Base-by-base conservation (phyloP, 2,797 vertebrate genomes). In the Etheostoma perlongum region DNA sequence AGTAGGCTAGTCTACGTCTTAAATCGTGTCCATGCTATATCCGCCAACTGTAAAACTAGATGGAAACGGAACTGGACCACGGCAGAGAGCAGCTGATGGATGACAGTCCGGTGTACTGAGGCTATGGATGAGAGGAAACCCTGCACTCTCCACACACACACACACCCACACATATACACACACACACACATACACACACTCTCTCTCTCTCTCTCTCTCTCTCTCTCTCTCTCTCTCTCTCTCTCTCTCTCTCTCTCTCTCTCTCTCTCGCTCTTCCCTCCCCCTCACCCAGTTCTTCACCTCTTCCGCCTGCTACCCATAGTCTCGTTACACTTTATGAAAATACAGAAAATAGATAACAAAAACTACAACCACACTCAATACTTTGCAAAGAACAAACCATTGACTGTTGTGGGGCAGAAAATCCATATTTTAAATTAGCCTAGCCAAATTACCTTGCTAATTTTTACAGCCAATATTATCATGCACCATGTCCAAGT, bases 281-380 rank as follows among this genome's bases (percentile, higher is more conserved):
- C 84, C 88, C 86, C 83, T 87, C 79, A 79, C 76, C 74, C 80
- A 57, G 58, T 23, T 77, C 83, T 30, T 88, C 87, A 86, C 86
- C 84, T 93, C 91, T 90, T 92, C 92, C 89, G 89, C 90, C 79
- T 76, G 78, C 65, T 77, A 83, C 82, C 77, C 76, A 79, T 54
- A 54, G 73, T 67, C 83, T 86, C 69, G 42, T 27, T 54, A 57
- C 7, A 46, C 23, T 49, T 36, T 76, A 18, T 65, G 58, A 76
- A 51, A 70, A 57, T 55, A 73, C 59, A 67, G 36, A 15, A 0
- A 69, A 47, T 2, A 42, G 1, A 40, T 9, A 36, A 36, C 33
- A 11, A 40, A 3, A 40, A 40, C 30, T 9, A 16, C 5, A 42
- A 4, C 2, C 51, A 52, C 14, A 40, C 15, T 27, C 46, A 18